Conservation (phyloP, 2,888 invertebrate species). For the Agrenia bidenticulata region DNA sequence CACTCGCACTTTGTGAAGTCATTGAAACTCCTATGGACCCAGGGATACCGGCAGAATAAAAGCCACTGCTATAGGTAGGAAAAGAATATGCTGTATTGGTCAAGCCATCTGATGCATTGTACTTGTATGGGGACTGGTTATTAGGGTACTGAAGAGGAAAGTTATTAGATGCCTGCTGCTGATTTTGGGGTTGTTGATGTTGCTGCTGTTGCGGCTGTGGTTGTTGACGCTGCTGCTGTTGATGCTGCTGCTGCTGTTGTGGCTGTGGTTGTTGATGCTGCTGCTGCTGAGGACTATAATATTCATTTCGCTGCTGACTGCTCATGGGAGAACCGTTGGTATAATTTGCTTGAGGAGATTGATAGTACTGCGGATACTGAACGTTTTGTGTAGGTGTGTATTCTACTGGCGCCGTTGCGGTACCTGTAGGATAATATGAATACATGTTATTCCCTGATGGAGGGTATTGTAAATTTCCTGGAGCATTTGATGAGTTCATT, state of each 20-base stretch:
- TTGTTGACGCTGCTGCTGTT: conserved; percentile 7
- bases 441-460: too few species aligned
- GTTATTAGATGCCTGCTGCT: conserved; percentile 27
- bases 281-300: not conserved
- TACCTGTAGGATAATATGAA: too few species aligned
- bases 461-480: too few species aligned
- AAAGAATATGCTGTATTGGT: conserved; percentile 5
- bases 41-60: not conserved
- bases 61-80: not conserved
- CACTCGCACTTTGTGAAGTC: not conserved
- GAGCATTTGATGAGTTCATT: not conserved
- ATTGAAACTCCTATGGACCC: conserved; percentile 4
- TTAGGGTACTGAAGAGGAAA: not conserved
- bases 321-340: not conserved
- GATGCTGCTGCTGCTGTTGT: conserved; percentile 1
- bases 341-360: conserved; percentile 1
- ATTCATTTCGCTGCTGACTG: not conserved
- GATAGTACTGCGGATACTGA: not conserved
- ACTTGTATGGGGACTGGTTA: not conserved
- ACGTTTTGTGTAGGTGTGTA: too few species aligned
- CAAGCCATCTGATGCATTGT: not conserved
- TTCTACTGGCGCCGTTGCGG: not conserved
- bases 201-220: conserved; percentile 19
- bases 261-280: not conserved
- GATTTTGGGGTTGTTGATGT: conserved; percentile 19